phyloP scores from a whole-genome alignment of 1,140 invertebrate species.

The Diorhabda sublineata region DNA sequence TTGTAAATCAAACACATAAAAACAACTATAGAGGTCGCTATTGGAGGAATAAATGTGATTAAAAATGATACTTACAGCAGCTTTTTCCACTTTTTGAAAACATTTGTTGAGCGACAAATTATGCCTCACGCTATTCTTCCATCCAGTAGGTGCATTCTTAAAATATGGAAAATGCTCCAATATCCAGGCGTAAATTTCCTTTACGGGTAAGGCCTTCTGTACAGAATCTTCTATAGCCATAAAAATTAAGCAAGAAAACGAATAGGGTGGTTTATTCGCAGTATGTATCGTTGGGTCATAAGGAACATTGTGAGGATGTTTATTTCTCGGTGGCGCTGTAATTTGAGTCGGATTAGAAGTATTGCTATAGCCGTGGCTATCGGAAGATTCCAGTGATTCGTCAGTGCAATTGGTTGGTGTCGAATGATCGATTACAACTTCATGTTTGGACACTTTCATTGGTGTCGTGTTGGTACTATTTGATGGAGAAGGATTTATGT shows the following conservation, averaged over 20 bases:
- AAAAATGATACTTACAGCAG: conserved; percentile 59
- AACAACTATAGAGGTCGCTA: no score
- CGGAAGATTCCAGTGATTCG: conserved; percentile 44
- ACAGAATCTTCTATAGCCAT: conserved; percentile 94
- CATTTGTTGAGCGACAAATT: conserved; percentile 95
- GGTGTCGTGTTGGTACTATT: conserved; percentile 42
- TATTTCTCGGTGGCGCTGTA: conserved; percentile 33
- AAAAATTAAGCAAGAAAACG: conserved; percentile 93
- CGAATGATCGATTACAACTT: conserved; percentile 38
- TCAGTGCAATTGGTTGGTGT: conserved; percentile 48
- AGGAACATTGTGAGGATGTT: conserved; percentile 69
- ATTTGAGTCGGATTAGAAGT: background rate
- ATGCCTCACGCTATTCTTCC: conserved; percentile 97
- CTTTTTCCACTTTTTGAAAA: conserved; percentile 93
- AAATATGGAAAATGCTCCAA: conserved; percentile 95
- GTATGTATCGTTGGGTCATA: conserved; percentile 75
- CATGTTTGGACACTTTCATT: conserved; percentile 30
- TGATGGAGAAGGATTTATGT: conserved; percentile 43
- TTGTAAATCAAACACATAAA: no score
- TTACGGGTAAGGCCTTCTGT: conserved; percentile 84
- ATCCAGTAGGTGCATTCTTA: conserved; percentile 90
- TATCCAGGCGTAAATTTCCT: conserved; percentile 98
- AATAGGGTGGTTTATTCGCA: conserved; percentile 89
- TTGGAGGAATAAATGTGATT: no score
- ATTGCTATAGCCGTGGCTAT: conserved; percentile 5